These are phyloP conservation scores for Siniperca undulata DNA, from an alignment of 2,797 vertebrate species.

Conservation along the genomic window DNA sequence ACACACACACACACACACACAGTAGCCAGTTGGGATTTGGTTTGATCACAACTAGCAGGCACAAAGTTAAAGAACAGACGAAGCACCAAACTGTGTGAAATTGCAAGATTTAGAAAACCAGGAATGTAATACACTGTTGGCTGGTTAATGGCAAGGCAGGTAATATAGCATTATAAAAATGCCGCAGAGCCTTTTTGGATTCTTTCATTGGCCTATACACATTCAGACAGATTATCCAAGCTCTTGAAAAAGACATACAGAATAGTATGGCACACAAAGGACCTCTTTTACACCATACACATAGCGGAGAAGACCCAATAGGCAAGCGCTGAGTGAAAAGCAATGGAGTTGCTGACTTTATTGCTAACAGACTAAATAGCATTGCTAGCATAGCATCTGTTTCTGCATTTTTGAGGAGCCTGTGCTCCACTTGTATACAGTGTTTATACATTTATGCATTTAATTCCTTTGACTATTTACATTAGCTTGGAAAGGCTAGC, in stretches of 20 bases:
- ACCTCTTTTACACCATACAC: conserved; percentile 7
- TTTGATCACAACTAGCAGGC: background rate
- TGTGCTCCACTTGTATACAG: background rate
- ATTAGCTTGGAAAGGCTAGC: background rate
- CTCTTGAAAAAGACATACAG: conserved; percentile 23
- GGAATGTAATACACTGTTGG: background rate
- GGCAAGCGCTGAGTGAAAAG: conserved; percentile 20
- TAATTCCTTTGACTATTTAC: background rate
- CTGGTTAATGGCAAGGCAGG: conserved; percentile 13
- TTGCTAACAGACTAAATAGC: background rate
- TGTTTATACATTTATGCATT: background rate
- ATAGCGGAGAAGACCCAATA: conserved; percentile 7
- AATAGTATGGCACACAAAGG: conserved; percentile 18
- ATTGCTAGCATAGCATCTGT: background rate
- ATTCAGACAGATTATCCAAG: conserved; percentile 27
- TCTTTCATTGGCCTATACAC: conserved; percentile 1
- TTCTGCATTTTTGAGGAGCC: background rate
- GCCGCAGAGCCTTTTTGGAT: background rate
- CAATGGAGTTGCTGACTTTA: conserved; percentile 3
- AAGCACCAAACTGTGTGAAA: background rate
- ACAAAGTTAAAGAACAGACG: background rate
- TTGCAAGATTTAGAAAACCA: conserved; percentile 1
- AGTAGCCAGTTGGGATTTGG: background rate
- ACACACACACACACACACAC: conserved; percentile 5
- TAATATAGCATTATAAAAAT: conserved; percentile 9